These are phyloP conservation scores for Imbricaverruca yamaguchii DNA, from an alignment of 2,888 invertebrate species.

Conservation along the genomic window DNA sequence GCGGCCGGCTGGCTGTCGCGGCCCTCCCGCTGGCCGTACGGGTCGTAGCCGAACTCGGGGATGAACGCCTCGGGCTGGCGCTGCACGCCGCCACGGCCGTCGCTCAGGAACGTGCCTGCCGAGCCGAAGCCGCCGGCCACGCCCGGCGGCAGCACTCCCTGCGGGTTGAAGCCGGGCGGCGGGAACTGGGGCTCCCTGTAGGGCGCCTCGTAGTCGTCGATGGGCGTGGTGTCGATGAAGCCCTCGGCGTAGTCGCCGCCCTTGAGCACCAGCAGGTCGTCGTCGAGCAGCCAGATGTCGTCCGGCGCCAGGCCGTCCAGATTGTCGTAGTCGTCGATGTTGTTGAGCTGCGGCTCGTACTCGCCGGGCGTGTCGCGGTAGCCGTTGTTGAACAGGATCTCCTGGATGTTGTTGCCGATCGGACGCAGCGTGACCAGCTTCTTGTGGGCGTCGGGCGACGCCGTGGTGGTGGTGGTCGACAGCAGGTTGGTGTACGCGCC, in stretches of 20 bases:
- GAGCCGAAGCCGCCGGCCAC: not conserved
- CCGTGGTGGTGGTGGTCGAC: not conserved
- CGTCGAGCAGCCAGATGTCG: constrained; percentile 33
- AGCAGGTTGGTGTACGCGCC: constrained; percentile 21
- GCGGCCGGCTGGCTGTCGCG: not conserved
- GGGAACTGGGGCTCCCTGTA: constrained; percentile 29
- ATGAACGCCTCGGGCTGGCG: constrained; percentile 18
- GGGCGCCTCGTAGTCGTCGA: constrained; percentile 30
- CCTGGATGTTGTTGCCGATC: constrained; percentile 23
- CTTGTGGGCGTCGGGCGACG: not conserved
- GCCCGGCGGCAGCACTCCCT: constrained; percentile 42
- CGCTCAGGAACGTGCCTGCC: not conserved
- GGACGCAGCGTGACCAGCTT: constrained; percentile 19
- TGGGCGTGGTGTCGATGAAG: constrained; percentile 37
- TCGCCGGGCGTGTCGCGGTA: not conserved
- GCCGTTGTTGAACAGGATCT: constrained; percentile 21
- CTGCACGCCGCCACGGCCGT: not conserved
- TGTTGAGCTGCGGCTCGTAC: not conserved
- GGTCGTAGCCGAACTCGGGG: constrained; percentile 20
- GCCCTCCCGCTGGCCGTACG: constrained; percentile 1
- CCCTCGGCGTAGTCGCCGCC: constrained; percentile 28
- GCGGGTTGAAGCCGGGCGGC: constrained; percentile 27
- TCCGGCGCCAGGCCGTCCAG: constrained; percentile 41
- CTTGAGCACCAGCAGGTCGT: constrained; percentile 33
- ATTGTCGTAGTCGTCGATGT: constrained; percentile 24